A percentile compares a stretch with the other conserved stretches of the same genome.
Evolutionary conservation across 2,888 invertebrate genomes (phyloP).

Genomic region (Sussaba pulchella): DNA sequence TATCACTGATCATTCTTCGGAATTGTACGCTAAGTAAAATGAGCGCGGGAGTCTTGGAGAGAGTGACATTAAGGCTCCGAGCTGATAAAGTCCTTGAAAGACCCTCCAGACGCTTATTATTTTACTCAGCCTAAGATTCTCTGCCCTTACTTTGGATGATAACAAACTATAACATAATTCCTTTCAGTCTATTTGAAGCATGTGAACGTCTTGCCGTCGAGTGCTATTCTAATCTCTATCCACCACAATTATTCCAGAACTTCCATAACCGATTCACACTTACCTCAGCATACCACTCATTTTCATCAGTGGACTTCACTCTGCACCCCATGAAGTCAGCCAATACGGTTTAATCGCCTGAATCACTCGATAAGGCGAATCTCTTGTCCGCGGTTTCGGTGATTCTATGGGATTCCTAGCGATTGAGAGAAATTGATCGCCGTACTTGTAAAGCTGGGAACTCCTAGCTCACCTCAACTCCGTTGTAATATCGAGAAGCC

Average conservation of each 20-base stretch:
- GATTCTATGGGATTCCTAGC: neutral
- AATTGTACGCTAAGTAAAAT: too few relatives aligned
- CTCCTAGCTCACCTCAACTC: neutral
- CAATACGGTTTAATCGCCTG: constrained; percentile 37
- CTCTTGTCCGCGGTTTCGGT: constrained; percentile 26
- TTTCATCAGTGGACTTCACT: constrained; percentile 3
- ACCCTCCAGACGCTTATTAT: too few relatives aligned
- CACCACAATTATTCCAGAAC: neutral
- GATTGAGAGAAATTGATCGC: constrained; percentile 35
- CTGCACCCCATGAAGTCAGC: neutral
- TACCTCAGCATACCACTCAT: neutral
- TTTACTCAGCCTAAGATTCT: too few relatives aligned
- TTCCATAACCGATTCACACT: neutral
- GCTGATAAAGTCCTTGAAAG: too few relatives aligned
- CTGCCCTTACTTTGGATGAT: too few relatives aligned
- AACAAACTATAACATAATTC: too few relatives aligned
- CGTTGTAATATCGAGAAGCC: constrained; percentile 3
- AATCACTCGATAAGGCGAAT: constrained; percentile 36
- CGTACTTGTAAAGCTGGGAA: constrained; percentile 43
- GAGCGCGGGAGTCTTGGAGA: too few relatives aligned
- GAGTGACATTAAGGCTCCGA: too few relatives aligned
- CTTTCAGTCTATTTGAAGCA: too few relatives aligned
- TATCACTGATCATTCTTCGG: too few relatives aligned
- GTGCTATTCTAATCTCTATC: too few relatives aligned
- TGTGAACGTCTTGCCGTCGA: too few relatives aligned